Base-by-base conservation (phyloP, 2,113 vertebrate species). In the Oceanodroma tethys region DNA sequence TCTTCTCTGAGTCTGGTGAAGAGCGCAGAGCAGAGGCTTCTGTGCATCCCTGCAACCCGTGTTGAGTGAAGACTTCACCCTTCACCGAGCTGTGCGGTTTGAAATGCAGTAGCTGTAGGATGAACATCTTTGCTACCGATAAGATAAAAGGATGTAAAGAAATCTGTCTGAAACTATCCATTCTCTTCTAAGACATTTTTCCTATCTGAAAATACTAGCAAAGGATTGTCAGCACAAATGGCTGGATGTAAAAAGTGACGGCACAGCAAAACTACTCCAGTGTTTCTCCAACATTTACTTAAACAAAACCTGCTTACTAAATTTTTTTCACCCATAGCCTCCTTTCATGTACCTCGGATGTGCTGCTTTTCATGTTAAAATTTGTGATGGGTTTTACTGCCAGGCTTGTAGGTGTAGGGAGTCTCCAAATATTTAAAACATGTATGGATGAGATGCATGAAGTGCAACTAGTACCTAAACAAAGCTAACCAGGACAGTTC, bases 71-170 rank as follows among this genome's bases (percentile, higher is more conserved):
- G 45, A 38, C 32, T 95, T 87, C 36, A 15, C 26, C 53, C 58
- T 45, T 71, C 7, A 0, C 38, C 45, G 1, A 0, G 4, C 45
- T 23, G 38, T 13, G 10, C 0, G 1, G 27, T 29, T 56, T 34
- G 58, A 71, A 52, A 38, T 27, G 81, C 32, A 42, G 52, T 16
- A 27, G 63, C 42, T 34, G 52, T 60, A n/a, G 25, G 23, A 80
- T 7, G 48, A n/a, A 15, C 7, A 5, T 34, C 59, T 67, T 47
- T 70, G 68, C 29, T 75, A 15, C 52, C 53, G 58, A 8, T 58
- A 38, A 83, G 47, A n/a, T 48, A 68, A 53, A 48, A 75, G 60
- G 11, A 34, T 43, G 30, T 18, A 27, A 85, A 84, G 40, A 56
- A 43, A 76, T 17, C 34, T 75, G 58, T 21, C n/a, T 45, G 63